Percentiles rank a stretch among this genome's conserved stretches.
These are phyloP conservation scores for Drosophila tripunctata DNA, from an alignment of 2,888 invertebrate genomes.

Conservation along the genomic window DNA sequence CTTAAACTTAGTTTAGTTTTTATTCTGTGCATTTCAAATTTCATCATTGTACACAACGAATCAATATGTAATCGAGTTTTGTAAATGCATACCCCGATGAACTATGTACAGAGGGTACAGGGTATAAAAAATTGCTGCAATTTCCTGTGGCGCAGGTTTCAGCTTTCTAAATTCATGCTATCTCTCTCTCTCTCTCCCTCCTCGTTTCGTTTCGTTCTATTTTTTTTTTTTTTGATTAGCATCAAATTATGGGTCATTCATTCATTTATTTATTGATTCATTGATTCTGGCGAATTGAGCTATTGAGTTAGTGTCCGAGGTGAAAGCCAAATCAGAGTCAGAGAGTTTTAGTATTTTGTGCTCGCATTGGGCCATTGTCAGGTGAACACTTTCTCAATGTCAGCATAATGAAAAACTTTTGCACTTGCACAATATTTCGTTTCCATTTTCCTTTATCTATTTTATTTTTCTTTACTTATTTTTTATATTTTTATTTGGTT, in stretches of 20 bases:
- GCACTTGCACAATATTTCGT: slow-evolving; percentile 27
- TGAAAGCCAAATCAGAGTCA: too few relatives aligned
- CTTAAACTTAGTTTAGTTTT: too few relatives aligned
- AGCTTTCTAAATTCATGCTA: slow-evolving; percentile 10
- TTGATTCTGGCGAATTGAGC: slow-evolving; percentile 22
- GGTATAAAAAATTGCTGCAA: slow-evolving; percentile 46
- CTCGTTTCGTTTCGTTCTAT: background rate
- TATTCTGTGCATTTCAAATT: too few relatives aligned
- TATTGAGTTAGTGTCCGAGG: slow-evolving; percentile 9
- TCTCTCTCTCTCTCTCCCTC: slow-evolving; percentile 4
- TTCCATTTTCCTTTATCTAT: background rate
- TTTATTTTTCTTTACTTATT: background rate
- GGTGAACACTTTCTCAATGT: slow-evolving; percentile 54
- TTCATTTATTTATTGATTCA: slow-evolving; percentile 25
- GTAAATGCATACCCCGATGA: background rate
- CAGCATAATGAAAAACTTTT: slow-evolving; percentile 59
- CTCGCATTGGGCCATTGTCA: too few relatives aligned
- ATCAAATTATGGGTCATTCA: slow-evolving; percentile 49
- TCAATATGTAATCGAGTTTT: too few relatives aligned
- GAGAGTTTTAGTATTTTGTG: background rate
- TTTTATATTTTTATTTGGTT: background rate
- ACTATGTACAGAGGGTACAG: background rate
- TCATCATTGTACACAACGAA: background rate
- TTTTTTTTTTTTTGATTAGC: slow-evolving; percentile 42
- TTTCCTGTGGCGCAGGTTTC: slow-evolving; percentile 55